Percentiles rank a stretch among this genome's conserved stretches.
phyloP scores from a whole-genome alignment of 2,797 vertebrate species.

The Chrysocyon brachyurus region DNA sequence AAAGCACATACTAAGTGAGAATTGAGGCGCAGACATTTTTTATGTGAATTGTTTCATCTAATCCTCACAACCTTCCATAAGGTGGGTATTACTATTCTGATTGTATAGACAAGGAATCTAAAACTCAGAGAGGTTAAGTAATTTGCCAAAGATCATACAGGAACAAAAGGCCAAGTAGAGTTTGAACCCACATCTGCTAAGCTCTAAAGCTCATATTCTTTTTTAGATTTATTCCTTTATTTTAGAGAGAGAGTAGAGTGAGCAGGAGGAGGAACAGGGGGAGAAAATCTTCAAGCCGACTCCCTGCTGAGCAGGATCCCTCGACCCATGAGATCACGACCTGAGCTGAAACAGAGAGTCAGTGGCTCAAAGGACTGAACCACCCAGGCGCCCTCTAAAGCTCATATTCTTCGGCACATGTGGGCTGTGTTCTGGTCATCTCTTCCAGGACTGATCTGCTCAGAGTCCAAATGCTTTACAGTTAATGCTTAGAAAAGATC shows the following conservation, averaged over 20 bases:
- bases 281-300: background rate
- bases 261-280: background rate
- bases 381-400: background rate
- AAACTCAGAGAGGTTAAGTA: constrained; percentile 24
- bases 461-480: background rate
- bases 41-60: background rate
- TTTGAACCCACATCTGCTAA: background rate
- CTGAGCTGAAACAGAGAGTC: background rate
- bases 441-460: background rate
- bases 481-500: background rate
- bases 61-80: background rate
- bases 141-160: background rate
- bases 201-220: background rate
- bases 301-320: background rate
- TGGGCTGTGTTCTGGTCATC: background rate
- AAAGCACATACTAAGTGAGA: background rate
- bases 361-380: background rate
- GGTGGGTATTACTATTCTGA: background rate
- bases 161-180: background rate
- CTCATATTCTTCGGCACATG: background rate
- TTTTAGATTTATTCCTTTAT: background rate
- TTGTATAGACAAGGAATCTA: background rate
- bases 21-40: background rate
- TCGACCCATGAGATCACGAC: background rate
- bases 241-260: background rate